Percentiles rank a stretch among this genome's conserved stretches.
Conservation (phyloP, 2,113 vertebrate genomes). For the Tychaedon coryphoeus region DNA sequence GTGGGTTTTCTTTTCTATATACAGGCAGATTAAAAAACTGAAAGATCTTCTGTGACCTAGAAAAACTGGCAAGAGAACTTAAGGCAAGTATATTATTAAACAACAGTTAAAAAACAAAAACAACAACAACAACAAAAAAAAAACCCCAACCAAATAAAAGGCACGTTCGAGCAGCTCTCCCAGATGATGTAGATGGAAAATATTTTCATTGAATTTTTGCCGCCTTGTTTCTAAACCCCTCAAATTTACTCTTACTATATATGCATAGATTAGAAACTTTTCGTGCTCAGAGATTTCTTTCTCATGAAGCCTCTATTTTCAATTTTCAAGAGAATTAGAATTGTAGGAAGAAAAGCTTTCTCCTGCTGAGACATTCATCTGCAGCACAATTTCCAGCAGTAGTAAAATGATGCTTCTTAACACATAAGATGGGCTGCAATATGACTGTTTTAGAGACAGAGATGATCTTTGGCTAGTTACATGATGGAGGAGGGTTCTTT, state of each 20-base stretch:
- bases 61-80: neutral
- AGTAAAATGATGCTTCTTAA: neutral
- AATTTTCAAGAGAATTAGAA: conserved; percentile 17
- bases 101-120: neutral
- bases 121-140: no score
- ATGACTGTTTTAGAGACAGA: neutral
- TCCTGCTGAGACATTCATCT: conserved; percentile 3
- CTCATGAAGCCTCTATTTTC: neutral
- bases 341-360: neutral
- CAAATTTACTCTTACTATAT: neutral
- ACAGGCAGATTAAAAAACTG: neutral
- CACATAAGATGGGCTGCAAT: neutral
- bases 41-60: conserved; percentile 4
- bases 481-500: neutral
- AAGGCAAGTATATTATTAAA: neutral
- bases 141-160: neutral
- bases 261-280: neutral
- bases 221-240: neutral
- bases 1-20: neutral
- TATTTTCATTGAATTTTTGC: neutral
- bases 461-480: neutral
- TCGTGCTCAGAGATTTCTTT: neutral
- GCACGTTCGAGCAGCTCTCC: neutral
- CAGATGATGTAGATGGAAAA: neutral
- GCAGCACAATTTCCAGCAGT: neutral